Conservation (phyloP, 2,888 invertebrate genomes). For the Orthosia gothica region DNA sequence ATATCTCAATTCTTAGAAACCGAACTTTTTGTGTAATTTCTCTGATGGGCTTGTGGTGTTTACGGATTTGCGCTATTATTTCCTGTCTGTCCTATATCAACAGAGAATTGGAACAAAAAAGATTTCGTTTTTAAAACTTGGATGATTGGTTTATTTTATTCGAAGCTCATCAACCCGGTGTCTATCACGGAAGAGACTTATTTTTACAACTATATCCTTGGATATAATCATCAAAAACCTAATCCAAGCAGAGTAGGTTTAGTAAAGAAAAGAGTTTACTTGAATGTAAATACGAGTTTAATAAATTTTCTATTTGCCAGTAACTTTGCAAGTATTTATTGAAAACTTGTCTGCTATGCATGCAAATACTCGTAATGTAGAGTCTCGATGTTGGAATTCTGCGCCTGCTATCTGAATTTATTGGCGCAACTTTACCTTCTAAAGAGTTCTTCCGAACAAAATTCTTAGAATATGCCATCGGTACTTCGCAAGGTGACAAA, state of each 20-base stretch:
- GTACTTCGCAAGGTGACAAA: too few relatives aligned
- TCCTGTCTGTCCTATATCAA: slow-evolving; percentile 9
- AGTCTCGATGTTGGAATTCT: slow-evolving; percentile 78
- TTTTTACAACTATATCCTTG: too few relatives aligned
- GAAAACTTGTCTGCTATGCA: slow-evolving; percentile 60
- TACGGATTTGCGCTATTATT: too few relatives aligned
- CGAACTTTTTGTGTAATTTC: too few relatives aligned
- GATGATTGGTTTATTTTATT: neutral
- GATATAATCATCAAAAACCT: neutral
- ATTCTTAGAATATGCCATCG: slow-evolving; percentile 38
- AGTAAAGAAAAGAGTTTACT: neutral
- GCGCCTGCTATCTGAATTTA: slow-evolving; percentile 76
- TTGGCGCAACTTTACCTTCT: slow-evolving; percentile 63
- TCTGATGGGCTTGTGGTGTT: too few relatives aligned
- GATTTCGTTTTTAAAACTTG: neutral
- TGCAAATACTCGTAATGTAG: slow-evolving; percentile 70
- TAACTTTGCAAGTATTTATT: slow-evolving; percentile 57
- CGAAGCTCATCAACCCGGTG: neutral
- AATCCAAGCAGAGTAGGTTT: neutral
- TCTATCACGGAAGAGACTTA: too few relatives aligned
- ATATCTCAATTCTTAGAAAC: too few relatives aligned
- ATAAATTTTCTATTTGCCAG: slow-evolving; percentile 48
- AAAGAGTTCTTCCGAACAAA: slow-evolving; percentile 45
- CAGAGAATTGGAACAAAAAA: neutral
- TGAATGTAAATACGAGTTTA: slow-evolving; percentile 15